Base-by-base conservation (phyloP, 1,140 invertebrate species). In the Augochlora pura region DNA sequence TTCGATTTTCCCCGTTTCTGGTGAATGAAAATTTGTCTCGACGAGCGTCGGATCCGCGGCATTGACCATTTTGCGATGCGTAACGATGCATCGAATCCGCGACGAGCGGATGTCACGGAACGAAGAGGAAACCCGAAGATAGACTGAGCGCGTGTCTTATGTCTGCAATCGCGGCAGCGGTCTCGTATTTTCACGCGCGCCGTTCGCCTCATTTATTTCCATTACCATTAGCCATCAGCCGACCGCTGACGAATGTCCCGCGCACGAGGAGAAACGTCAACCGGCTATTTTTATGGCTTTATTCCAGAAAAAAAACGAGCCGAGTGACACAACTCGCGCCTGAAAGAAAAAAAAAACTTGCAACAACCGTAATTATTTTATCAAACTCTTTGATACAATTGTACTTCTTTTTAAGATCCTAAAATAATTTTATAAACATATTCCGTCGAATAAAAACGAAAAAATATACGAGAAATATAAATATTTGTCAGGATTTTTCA, bases 101-200 rank as follows among this genome's bases (percentile, higher is more conserved):
- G 77, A 42, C 66, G 63, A 80, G 66, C 86, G 86, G 86, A 87
- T 82, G 86, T 87, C 86, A 87, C 86, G 86, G 81, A 86, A 82
- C 67, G 38, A 75, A 80, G 69, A 87, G 86, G 86, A 87, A 87
- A 79, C 79, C 70, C 70, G 65, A 80, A 81, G 76, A 83, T 77
- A 81, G 73, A 81, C 70, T 68, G 70, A 72, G 76, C 81, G 66
- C 77, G 81, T 79, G 82, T 85, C 69, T 70, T 73, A 80, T 80
- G 71, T 77, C 72, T 81, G 49, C 76, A 79, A 82, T 75, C 71
- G 63, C 64, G n/a, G 32, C 64, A n/a, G 32, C 64, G 49, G 25
- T 74, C 60, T 66, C 81, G 69, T 72, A 65, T 75, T 80, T 80
- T 70, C 25, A 27, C 52, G 23, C 60, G 10, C 42, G 32, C 8